phyloP scores from a whole-genome alignment of 2,888 invertebrate genomes.

The Tetragnatha montana region DNA sequence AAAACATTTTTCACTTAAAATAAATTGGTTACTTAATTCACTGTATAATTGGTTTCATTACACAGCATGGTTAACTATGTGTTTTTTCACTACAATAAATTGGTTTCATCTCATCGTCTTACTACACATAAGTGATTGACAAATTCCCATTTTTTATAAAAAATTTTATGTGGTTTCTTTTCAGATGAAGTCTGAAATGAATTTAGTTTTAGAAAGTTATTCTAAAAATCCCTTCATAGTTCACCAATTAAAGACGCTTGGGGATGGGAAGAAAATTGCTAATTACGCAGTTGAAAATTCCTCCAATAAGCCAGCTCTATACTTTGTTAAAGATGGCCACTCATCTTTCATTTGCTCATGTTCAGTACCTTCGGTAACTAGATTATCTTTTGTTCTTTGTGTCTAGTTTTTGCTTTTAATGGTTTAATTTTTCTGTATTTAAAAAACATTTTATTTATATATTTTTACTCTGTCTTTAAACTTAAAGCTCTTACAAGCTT shows the following conservation, averaged over 20 bases:
- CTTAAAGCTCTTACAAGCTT: neutral
- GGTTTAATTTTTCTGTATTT: neutral
- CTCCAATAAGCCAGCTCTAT: constrained; percentile 43
- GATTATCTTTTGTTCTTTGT: neutral
- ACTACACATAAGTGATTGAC: no score
- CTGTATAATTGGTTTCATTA: no score
- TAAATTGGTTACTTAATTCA: no score
- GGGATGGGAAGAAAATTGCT: constrained; percentile 58
- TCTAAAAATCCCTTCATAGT: constrained; percentile 44
- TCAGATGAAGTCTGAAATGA: constrained; percentile 49
- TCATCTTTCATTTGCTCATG: constrained; percentile 57
- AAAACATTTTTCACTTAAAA: no score
- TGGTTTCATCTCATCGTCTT: no score
- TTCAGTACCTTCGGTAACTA: constrained; percentile 56
- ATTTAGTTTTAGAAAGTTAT: constrained; percentile 4
- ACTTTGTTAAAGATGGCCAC: constrained; percentile 59
- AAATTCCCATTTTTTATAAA: no score
- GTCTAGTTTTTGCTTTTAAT: neutral
- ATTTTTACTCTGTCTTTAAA: neutral
- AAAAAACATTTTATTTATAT: neutral
- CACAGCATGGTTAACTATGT: no score
- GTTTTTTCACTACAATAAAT: no score
- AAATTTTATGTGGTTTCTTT: neutral
- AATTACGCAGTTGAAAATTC: constrained; percentile 57
- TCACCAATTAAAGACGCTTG: constrained; percentile 42